phyloP scores from a whole-genome alignment of 2,797 vertebrate genomes.

The Pseudocheirus occidentalis region DNA sequence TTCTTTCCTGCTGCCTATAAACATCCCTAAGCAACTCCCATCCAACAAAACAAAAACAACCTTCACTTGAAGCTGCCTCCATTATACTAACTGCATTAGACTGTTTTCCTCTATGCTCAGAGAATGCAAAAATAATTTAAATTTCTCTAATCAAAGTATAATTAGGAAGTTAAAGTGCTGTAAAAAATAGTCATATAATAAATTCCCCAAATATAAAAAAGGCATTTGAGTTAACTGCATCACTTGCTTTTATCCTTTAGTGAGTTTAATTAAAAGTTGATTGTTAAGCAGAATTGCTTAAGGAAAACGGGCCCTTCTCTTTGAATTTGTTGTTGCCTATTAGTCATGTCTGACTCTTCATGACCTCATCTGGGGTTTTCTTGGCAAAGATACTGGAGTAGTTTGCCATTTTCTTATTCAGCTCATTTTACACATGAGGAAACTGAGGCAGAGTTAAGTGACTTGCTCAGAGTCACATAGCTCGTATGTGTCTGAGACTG shows the following conservation, averaged over 20 bases:
- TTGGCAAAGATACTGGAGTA: no score
- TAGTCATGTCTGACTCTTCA: neutral
- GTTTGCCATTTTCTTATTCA: no score
- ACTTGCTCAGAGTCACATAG: no score
- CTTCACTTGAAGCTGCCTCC: neutral
- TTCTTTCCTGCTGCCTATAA: neutral
- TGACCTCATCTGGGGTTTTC: neutral
- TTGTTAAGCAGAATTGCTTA: constrained; percentile 56
- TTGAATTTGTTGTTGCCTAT: neutral
- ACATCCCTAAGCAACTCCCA: neutral
- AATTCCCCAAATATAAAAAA: constrained; percentile 35
- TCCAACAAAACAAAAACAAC: neutral
- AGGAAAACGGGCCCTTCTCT: constrained; percentile 1
- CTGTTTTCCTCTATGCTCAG: constrained; percentile 26
- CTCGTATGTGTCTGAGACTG: no score
- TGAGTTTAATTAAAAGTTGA: constrained; percentile 63
- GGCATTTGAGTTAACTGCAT: constrained; percentile 58
- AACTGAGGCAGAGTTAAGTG: no score
- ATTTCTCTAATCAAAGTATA: constrained; percentile 62
- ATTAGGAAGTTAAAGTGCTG: constrained; percentile 65
- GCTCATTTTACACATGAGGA: no score
- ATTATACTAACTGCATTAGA: neutral
- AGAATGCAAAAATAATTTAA: constrained; percentile 25
- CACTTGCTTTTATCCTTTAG: constrained; percentile 52
- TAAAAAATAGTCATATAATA: constrained; percentile 40